Base-by-base conservation (phyloP, 53 echinoderm and acorn worm species). In the Apostichopus leukothele region DNA sequence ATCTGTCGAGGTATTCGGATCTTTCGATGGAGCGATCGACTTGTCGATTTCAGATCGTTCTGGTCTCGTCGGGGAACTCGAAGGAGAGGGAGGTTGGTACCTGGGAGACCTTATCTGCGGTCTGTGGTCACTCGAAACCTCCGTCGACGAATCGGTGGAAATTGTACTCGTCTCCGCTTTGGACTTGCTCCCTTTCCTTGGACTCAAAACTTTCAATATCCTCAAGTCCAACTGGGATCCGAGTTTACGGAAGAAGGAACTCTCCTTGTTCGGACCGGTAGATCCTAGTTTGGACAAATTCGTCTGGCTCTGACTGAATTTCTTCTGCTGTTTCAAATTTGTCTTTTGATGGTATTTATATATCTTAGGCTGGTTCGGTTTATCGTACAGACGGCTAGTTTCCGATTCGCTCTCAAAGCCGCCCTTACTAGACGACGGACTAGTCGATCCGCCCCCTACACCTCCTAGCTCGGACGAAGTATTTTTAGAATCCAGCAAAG, bases 161-260 rank as follows among this genome's bases (percentile, higher is more conserved):
- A 22, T 53, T 6, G 59, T 53, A 27, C 88, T 87, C 5, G 16
- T 51, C 0, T 87, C 88, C n/a, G 9, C 8, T 14, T 74, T 74
- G 2, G 88, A 74, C 54, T 52, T 75, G 74, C 60, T 87, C 18
- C 88, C 88, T 75, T 87, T 87, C 39, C 75, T 74, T 14, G 88
- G 88, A 73, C 88, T 87, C 53, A 87, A 75, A 52, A 57, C 75
- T 74, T 87, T 87, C 52, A 75, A 75, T 22, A 87, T 74, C 73
- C 74, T 75, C n/a, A 87, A 26, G 53, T 87, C 88, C 60, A 87
- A 87, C 88, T 87, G 88, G 12, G 88, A 87, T 53, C 74, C 88
- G 27, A 87, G 74, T 21, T 75, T 74, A 50, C 74, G 19, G 75
- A 87, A 87, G 20, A 87, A 75, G 1, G 88, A 87, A 21, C 75